phyloP scores from a whole-genome alignment of 2,113 vertebrate species.

The Onychorhynchus coronatus region DNA sequence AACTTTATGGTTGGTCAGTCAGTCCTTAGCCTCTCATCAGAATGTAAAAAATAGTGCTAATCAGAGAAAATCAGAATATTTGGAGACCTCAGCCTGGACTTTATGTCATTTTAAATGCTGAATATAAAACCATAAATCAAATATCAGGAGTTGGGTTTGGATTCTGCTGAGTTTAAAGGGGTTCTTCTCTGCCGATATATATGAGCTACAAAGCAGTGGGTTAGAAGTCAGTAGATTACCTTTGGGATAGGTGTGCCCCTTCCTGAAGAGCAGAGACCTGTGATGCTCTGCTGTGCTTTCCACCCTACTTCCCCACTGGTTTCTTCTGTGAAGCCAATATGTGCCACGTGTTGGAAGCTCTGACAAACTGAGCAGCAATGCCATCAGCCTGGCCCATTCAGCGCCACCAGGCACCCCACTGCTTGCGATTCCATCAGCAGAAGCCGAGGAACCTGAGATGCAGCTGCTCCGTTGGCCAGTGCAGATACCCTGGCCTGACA shows the following conservation, averaged over 20 bases:
- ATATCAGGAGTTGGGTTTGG: rapidly evolving
- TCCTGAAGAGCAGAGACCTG: background rate
- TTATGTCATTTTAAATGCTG: background rate
- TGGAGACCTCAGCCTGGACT: background rate
- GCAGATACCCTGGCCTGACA: rapidly evolving
- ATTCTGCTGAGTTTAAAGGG: background rate
- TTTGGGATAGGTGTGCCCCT: rapidly evolving
- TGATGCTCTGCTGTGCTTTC: rapidly evolving
- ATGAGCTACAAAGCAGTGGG: background rate
- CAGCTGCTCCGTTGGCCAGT: rapidly evolving
- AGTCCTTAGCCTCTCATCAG: background rate
- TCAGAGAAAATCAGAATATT: background rate
- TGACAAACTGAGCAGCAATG: background rate
- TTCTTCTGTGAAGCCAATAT: background rate
- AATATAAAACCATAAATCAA: background rate
- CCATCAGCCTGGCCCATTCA: background rate
- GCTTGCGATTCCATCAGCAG: background rate
- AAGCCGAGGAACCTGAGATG: rapidly evolving
- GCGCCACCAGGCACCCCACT: rapidly evolving
- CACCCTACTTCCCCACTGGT: rapidly evolving
- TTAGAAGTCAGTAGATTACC: background rate
- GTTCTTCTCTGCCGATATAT: background rate
- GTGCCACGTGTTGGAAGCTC: background rate
- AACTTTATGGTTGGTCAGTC: background rate
- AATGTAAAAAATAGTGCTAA: background rate